Evolutionary conservation across 2,888 invertebrate species (phyloP).

Genomic region (Callyntrura sp.): DNA sequence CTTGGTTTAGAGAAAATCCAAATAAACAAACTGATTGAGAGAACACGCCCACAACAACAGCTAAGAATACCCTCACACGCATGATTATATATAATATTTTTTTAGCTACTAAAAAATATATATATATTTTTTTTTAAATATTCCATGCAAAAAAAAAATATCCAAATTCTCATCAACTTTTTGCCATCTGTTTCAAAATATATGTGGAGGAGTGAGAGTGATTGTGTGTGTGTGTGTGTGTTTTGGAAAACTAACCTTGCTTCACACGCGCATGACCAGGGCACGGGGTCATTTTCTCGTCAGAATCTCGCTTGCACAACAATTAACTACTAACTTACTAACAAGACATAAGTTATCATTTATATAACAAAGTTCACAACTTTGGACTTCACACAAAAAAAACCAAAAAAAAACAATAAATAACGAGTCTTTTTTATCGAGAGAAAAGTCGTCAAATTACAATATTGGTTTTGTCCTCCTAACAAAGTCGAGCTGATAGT

Average conservation of each 20-base stretch:
- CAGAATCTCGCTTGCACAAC: slow-evolving; percentile 17
- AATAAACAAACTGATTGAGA: neutral
- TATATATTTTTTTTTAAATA: no score
- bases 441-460: slow-evolving; percentile 44
- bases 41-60: neutral
- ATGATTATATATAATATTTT: neutral
- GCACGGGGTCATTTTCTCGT: slow-evolving; percentile 41
- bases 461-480: slow-evolving; percentile 42
- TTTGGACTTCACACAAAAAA: slow-evolving; percentile 26
- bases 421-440: slow-evolving; percentile 24
- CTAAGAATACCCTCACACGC: slow-evolving; percentile 55
- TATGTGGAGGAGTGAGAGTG: neutral
- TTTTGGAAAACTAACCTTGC: slow-evolving; percentile 63
- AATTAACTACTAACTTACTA: slow-evolving; percentile 39
- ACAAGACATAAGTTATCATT: neutral
- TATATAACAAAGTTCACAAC: neutral
- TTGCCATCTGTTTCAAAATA: neutral
- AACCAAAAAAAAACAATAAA: slow-evolving; percentile 27
- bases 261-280: neutral
- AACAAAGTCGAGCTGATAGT: slow-evolving; percentile 36
- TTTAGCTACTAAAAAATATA: slow-evolving; percentile 18
- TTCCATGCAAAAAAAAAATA: slow-evolving; percentile 37
- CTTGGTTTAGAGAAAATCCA: neutral
- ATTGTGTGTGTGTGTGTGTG: slow-evolving; percentile 33
- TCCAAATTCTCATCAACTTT: neutral